Percentiles rank a stretch among this genome's conserved stretches.
Conservation (phyloP, 2,113 vertebrate species). For the Diadophis punctatus region DNA sequence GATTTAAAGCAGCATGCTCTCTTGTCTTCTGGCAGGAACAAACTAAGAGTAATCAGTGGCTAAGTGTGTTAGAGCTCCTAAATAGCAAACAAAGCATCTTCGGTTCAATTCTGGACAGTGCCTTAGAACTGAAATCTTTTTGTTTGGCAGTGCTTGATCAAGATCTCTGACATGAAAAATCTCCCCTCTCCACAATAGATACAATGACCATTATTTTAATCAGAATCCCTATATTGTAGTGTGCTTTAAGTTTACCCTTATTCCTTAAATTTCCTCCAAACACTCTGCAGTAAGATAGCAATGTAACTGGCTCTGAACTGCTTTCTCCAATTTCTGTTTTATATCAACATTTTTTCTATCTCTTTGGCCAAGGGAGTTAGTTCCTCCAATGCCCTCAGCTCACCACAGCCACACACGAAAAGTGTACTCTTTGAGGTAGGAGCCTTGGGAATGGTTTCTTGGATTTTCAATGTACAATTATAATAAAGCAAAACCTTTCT, state of each 20-base stretch:
- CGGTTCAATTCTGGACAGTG: background rate
- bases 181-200: background rate
- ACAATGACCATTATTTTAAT: background rate
- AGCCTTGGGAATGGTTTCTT: slow-evolving; percentile 60
- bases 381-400: slow-evolving; percentile 47
- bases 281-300: slow-evolving; percentile 48
- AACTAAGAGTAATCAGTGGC: background rate
- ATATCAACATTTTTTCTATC: slow-evolving; percentile 68
- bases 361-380: slow-evolving; percentile 42
- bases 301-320: slow-evolving; percentile 44
- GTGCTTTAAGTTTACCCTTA: background rate
- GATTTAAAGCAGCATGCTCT: background rate
- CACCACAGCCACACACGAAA: slow-evolving; percentile 39
- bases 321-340: slow-evolving; percentile 43
- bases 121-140: background rate
- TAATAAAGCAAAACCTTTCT: slow-evolving; percentile 42
- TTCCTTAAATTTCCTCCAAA: slow-evolving; percentile 15
- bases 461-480: slow-evolving; percentile 60
- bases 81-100: background rate
- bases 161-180: background rate
- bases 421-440: slow-evolving; percentile 44
- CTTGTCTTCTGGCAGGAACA: background rate
- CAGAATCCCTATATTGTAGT: background rate
- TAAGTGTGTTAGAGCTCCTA: background rate
- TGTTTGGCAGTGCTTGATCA: background rate